Percentiles rank a stretch among this genome's conserved stretches.
Conservation (phyloP, 2,888 invertebrate genomes). For the Eupithecia vulgata region DNA sequence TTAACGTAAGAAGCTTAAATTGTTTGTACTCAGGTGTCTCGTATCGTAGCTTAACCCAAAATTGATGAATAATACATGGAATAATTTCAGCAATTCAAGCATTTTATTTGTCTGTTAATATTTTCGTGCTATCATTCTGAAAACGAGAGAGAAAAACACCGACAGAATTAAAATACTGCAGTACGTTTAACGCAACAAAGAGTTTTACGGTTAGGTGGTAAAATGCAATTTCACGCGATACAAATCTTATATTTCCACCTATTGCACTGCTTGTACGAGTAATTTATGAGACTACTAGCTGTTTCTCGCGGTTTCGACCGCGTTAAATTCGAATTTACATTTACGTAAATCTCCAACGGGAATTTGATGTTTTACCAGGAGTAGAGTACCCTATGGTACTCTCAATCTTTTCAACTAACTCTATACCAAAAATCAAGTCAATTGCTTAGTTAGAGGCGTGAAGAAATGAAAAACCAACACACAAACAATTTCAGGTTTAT, state of each 20-base stretch:
- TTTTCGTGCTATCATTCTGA: neutral
- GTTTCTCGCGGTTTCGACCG: too few relatives aligned
- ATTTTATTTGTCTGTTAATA: neutral
- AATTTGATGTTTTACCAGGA: too few relatives aligned
- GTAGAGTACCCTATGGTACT: too few relatives aligned
- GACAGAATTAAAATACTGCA: constrained; percentile 2
- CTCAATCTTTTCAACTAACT: too few relatives aligned
- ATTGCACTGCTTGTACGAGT: constrained; percentile 7
- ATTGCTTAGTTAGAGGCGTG: too few relatives aligned
- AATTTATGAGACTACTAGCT: constrained; percentile 18
- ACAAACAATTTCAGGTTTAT: too few relatives aligned
- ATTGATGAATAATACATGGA: neutral
- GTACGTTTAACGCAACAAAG: constrained; percentile 4
- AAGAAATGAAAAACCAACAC: too few relatives aligned
- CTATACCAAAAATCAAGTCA: too few relatives aligned
- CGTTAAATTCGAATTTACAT: too few relatives aligned
- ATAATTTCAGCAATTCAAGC: neutral
- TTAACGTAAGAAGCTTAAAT: constrained; percentile 5
- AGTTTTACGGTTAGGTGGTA: constrained; percentile 7
- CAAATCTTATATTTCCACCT: constrained; percentile 14
- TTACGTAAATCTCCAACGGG: too few relatives aligned
- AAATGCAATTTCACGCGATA: constrained; percentile 11
- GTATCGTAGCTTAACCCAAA: neutral
- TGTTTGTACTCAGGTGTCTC: neutral
- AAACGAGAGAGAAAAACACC: neutral